Evolutionary conservation across 1,140 invertebrate genomes (phyloP).

Genomic region (Drosophila sproati): DNA sequence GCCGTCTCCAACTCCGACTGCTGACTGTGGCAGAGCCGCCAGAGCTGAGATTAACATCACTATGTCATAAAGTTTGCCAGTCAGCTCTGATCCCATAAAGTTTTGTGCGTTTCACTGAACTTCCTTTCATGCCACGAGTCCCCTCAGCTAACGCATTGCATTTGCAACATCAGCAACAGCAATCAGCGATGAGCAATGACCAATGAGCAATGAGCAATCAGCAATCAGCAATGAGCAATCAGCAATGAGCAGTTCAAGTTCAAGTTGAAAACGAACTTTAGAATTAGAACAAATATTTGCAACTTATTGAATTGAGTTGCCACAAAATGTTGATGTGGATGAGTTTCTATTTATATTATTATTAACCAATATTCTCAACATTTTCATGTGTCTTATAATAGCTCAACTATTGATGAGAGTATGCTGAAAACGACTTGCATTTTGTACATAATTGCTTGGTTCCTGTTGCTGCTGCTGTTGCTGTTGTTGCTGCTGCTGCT

Average conservation of each 20-base stretch:
- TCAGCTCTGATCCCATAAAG: slow-evolving; percentile 56
- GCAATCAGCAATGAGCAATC: too few relatives aligned
- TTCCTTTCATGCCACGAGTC: not conserved
- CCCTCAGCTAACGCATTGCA: not conserved
- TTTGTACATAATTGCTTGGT: not conserved
- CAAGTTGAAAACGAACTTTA: too few relatives aligned
- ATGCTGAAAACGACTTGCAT: slow-evolving; percentile 13
- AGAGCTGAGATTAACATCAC: slow-evolving; percentile 50
- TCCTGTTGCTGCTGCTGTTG: slow-evolving; percentile 25
- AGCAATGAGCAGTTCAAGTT: too few relatives aligned
- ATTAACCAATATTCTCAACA: not conserved
- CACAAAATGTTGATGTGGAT: too few relatives aligned
- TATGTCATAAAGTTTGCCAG: slow-evolving; percentile 56
- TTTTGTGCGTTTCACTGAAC: slow-evolving; percentile 37
- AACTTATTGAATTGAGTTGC: too few relatives aligned
- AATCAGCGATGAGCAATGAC: too few relatives aligned
- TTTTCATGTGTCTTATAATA: not conserved
- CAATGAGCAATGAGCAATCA: too few relatives aligned
- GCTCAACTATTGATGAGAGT: not conserved
- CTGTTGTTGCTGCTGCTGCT: slow-evolving; percentile 36
- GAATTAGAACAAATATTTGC: too few relatives aligned
- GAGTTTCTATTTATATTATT: too few relatives aligned
- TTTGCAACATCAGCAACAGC: not conserved
- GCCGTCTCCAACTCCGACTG: not conserved
- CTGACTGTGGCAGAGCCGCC: not conserved